These are phyloP conservation scores for Netelia melanura DNA, from an alignment of 2,888 invertebrate genomes.

Conservation along the genomic window DNA sequence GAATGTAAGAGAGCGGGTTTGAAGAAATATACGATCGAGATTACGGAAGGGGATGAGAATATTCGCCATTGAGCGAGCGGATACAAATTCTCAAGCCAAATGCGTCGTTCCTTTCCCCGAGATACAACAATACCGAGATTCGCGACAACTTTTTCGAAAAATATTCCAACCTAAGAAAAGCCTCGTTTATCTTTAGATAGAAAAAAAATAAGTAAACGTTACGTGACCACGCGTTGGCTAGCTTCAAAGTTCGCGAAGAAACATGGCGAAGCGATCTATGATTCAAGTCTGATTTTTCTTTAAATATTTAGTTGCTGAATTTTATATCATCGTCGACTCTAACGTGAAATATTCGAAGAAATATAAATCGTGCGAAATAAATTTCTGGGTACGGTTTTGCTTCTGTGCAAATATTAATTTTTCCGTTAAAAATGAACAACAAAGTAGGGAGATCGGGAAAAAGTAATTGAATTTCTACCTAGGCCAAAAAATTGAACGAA, in stretches of 20 bases:
- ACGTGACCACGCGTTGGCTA: not conserved
- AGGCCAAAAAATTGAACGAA: no score
- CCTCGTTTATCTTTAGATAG: slow-evolving; percentile 12
- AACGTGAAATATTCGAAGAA: no score
- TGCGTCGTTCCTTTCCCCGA: slow-evolving; percentile 32
- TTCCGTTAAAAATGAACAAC: no score
- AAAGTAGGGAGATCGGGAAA: no score
- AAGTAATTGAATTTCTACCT: no score
- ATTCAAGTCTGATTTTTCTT: not conserved
- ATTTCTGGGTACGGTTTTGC: no score
- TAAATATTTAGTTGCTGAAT: no score
- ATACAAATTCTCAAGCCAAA: slow-evolving; percentile 54
- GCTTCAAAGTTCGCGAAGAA: not conserved
- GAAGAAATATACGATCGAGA: slow-evolving; percentile 28
- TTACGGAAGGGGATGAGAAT: slow-evolving; percentile 48
- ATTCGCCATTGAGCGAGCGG: slow-evolving; percentile 30
- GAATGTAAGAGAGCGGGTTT: slow-evolving; percentile 41
- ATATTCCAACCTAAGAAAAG: slow-evolving; percentile 13
- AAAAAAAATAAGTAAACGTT: not conserved
- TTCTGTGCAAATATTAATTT: no score
- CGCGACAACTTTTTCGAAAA: slow-evolving; percentile 40
- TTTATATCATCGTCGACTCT: no score
- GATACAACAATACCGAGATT: slow-evolving; percentile 55
- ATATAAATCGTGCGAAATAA: no score
- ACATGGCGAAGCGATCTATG: not conserved